phyloP scores from a whole-genome alignment of 1,140 invertebrate genomes.

The Tribolium castaneum region DNA sequence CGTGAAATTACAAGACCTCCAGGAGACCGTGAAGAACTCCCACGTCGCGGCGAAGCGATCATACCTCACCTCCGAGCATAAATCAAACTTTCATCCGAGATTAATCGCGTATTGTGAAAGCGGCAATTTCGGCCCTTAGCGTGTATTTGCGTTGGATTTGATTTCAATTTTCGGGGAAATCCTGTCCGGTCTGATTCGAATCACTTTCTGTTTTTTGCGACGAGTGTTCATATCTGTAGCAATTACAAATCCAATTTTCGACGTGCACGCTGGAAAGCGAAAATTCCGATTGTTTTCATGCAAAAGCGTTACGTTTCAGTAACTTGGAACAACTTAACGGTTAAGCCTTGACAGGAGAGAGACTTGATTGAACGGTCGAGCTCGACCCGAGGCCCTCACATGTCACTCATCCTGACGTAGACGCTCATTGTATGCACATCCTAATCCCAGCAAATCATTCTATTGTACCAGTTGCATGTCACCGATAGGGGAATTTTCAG shows the following conservation, averaged over 20 bases:
- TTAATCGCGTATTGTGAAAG: not conserved
- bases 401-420: conserved; percentile 29
- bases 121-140: not conserved
- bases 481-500: not conserved
- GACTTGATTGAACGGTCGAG: conserved; percentile 35
- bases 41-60: not conserved
- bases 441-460: conserved; percentile 28
- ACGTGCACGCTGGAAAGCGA: not conserved
- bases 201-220: conserved; percentile 16
- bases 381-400: conserved; percentile 3
- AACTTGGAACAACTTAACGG: conserved; percentile 17
- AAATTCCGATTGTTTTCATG: not conserved
- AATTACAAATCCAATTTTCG: conserved; percentile 32
- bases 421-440: conserved; percentile 35
- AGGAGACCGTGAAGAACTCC: conserved; percentile 10
- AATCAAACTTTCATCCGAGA: not conserved
- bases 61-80: not conserved
- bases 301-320: conserved; percentile 6
- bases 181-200: not conserved
- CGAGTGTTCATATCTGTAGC: not conserved
- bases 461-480: conserved; percentile 2
- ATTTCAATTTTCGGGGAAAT: conserved; percentile 3
- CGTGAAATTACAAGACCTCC: conserved; percentile 25
- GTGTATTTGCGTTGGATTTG: conserved; percentile 4
- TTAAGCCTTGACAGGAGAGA: not conserved